Evolutionary conservation across 2,113 vertebrate genomes (phyloP), one percentile per base, ranked within the genome.

Genomic region (Syrmaticus mikado): DNA sequence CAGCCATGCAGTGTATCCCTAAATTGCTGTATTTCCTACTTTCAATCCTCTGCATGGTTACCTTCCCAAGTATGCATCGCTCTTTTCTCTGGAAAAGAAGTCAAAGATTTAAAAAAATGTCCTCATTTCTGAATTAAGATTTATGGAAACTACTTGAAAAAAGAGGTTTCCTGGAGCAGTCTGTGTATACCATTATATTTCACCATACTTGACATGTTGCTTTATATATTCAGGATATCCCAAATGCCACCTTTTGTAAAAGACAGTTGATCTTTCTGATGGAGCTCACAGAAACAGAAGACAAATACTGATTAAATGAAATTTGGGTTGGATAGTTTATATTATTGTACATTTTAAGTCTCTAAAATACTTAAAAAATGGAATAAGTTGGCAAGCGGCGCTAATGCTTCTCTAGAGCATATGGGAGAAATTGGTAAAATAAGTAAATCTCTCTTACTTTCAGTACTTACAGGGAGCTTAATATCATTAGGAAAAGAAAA

Each of bases 401-500:
- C 32, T 36, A 36, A 41, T 52, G 5, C 5, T 73, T 53, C 41
- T 64, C 75, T 32, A 48, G 8, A 89, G 19, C 43, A 34, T 78
- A 27, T 32, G 36, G 61, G 73, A 28, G 89, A 82, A 96, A 83
- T 53, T 73, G 45, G n/a, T 88, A 72, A 85, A 94, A 80, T 55
- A 89, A 89, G 50, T 34, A 92, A 92, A 77, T 89, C 50, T 73
- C 71, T 87, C 41, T 76, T 94, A 36, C 34, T 87, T 87, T 41
- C 52, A 83, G 52, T 81, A 53, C 61, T 90, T 94, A 84, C 16
- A 78, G 52, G 28, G 61, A 92, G 76, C 38, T 57, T 94, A 90
- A 94, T 88, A 22, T 57, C 91, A 96, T 95, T 96, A 94, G 82
- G 89, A 94, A 90, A 81, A 48, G 79, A 86, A 94, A 94, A 97